A percentile compares a stretch with the other conserved stretches of the same genome.
Evolutionary conservation across 2,797 vertebrate species (phyloP).

Genomic region (Spatula clypeata): DNA sequence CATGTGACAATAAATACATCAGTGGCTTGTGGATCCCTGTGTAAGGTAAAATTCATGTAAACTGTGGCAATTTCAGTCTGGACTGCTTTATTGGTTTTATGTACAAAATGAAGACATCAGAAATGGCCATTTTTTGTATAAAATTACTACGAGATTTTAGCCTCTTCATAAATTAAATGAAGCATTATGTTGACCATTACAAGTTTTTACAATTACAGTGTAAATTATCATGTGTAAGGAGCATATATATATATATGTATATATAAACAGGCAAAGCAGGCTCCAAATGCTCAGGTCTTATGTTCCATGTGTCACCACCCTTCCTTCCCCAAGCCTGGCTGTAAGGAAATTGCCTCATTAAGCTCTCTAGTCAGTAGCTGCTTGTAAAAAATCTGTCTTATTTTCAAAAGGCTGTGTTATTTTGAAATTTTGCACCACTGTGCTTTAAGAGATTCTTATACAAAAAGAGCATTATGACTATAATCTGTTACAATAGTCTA

Average conservation of each 20-base stretch:
- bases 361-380: constrained; percentile 23
- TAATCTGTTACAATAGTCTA: neutral
- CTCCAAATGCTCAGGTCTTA: neutral
- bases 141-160: neutral
- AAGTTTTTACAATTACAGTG: neutral
- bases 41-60: neutral
- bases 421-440: neutral
- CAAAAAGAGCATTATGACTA: fast-evolving
- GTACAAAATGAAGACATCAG: neutral
- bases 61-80: neutral
- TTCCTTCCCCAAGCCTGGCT: constrained; percentile 59
- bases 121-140: neutral
- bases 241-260: neutral
- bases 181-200: neutral
- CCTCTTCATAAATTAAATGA: neutral
- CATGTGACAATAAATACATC: neutral
- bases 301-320: neutral
- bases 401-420: constrained; percentile 13
- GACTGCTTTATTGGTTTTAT: neutral
- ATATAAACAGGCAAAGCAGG: constrained; percentile 22
- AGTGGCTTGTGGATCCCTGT: neutral
- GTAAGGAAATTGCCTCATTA: constrained; percentile 68
- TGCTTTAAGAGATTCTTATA: neutral
- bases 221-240: neutral
- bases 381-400: neutral